A percentile compares a stretch with the other conserved stretches of the same genome.
phyloP scores from a whole-genome alignment of 64 coral and sea anemone species.

The Platygyra sinensis region DNA sequence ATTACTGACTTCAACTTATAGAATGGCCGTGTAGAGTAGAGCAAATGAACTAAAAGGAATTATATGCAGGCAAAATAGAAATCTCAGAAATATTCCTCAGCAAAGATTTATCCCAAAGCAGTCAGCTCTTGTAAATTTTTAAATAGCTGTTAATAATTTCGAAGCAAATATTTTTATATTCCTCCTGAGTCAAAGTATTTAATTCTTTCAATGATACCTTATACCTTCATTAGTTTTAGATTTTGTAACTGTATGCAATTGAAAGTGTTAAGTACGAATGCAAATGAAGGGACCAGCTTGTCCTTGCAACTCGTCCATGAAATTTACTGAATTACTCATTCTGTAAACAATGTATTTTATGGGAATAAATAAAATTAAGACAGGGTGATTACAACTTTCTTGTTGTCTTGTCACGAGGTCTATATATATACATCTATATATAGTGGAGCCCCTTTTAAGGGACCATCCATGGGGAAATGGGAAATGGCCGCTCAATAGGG shows the following conservation, averaged over 20 bases:
- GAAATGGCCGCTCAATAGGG: too few relatives aligned
- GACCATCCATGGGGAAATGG: too few relatives aligned
- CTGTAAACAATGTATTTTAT: conserved; percentile 34
- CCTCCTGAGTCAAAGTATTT: conserved; percentile 22
- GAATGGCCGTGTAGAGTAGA: neutral
- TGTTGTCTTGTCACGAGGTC: neutral
- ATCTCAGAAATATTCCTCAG: neutral
- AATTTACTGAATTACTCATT: conserved; percentile 12
- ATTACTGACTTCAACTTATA: neutral
- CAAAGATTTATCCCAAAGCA: conserved; percentile 13
- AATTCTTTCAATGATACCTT: conserved; percentile 25
- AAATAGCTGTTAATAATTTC: conserved; percentile 47
- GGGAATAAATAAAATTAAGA: conserved; percentile 30
- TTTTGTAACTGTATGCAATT: conserved; percentile 33
- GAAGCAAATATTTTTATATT: conserved; percentile 56
- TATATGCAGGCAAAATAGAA: neutral
- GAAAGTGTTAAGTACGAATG: neutral
- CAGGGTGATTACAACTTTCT: conserved; percentile 14
- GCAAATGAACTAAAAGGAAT: neutral
- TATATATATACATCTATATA: too few relatives aligned
- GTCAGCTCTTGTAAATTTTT: conserved; percentile 36
- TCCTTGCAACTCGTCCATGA: conserved; percentile 1
- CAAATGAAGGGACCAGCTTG: neutral
- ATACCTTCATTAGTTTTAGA: conserved; percentile 7
- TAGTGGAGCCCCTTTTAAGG: too few relatives aligned